phyloP scores from a whole-genome alignment of 2,113 vertebrate genomes.

The Protobothrops mucrosquamatus region DNA sequence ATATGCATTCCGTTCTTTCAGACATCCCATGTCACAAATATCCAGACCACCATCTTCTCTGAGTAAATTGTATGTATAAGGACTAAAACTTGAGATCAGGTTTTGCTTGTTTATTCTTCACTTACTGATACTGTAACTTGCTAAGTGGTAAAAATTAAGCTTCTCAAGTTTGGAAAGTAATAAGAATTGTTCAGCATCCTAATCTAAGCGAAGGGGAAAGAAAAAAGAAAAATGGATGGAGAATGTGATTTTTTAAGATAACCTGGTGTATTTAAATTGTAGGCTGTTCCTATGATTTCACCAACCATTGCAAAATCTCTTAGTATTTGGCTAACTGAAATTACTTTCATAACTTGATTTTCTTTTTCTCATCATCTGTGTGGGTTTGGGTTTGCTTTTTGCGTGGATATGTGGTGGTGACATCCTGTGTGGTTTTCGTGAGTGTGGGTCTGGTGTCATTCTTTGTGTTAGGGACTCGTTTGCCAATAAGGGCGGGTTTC shows the following conservation, averaged over 20 bases:
- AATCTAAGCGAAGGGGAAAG: neutral
- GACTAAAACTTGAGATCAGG: neutral
- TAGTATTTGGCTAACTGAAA: neutral
- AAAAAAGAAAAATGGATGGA: neutral
- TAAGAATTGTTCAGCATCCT: neutral
- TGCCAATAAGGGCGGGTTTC: too few species aligned
- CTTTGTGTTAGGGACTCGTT: too few species aligned
- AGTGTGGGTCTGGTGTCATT: too few species aligned
- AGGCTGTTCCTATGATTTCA: neutral
- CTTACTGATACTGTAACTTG: neutral
- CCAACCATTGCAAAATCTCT: neutral
- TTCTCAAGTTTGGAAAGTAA: neutral
- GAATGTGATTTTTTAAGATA: neutral
- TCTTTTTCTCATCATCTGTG: too few species aligned
- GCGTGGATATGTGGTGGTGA: too few species aligned
- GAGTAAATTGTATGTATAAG: neutral
- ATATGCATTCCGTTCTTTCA: neutral
- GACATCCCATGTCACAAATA: neutral
- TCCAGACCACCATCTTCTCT: neutral
- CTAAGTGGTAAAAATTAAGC: neutral
- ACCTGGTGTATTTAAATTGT: neutral
- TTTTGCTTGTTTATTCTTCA: neutral
- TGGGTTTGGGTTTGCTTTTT: too few species aligned
- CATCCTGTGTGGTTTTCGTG: too few species aligned
- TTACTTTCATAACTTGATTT: neutral